These are phyloP conservation scores for Hipposideros larvatus DNA, from an alignment of 2,797 vertebrate genomes.

Conservation along the genomic window DNA sequence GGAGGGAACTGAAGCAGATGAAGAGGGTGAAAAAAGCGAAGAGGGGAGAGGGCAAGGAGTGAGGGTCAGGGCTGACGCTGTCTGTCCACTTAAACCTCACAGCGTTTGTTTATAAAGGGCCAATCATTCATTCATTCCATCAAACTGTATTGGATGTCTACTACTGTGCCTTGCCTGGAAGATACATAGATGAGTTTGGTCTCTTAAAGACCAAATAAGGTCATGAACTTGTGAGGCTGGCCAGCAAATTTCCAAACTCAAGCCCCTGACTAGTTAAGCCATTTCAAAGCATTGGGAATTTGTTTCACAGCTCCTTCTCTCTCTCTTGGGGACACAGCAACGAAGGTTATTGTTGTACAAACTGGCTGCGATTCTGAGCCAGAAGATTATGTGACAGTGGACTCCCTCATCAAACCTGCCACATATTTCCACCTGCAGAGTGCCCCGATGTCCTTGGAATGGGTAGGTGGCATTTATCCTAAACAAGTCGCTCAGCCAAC, in stretches of 20 bases:
- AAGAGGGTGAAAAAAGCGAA: background rate
- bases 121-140: background rate
- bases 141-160: background rate
- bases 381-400: background rate
- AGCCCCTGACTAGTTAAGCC: background rate
- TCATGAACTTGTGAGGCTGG: background rate
- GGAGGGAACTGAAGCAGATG: background rate
- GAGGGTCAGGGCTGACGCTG: background rate
- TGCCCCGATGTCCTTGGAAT: background rate
- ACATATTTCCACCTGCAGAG: background rate
- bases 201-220: background rate
- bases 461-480: constrained; percentile 22
- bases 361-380: background rate
- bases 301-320: background rate
- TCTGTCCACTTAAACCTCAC: background rate
- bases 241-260: background rate
- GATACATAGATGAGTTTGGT: background rate
- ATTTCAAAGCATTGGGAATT: background rate
- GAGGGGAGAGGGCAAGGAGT: background rate
- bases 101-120: background rate
- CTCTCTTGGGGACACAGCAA: background rate
- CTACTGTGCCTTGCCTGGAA: background rate
- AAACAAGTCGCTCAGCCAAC: background rate
- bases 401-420: background rate
- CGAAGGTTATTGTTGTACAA: background rate